Evolutionary conservation across 2,797 vertebrate species (phyloP).

Genomic region (Thripadectes ignobilis): DNA sequence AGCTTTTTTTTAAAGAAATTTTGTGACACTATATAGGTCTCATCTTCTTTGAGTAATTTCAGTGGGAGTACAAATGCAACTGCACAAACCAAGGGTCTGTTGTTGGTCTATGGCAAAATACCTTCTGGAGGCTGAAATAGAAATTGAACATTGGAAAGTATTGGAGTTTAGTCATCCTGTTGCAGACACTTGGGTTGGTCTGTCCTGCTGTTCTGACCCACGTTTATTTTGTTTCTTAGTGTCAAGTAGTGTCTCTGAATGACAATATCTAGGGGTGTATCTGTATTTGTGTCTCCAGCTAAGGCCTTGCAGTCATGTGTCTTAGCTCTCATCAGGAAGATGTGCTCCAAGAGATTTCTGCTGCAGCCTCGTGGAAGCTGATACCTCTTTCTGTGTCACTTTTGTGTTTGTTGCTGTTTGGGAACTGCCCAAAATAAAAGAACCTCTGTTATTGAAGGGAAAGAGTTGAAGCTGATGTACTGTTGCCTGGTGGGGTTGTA

Average conservation of each 20-base stretch:
- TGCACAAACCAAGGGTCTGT: fast-evolving
- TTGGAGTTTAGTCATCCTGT: neutral
- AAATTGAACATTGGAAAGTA: neutral
- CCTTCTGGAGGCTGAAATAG: neutral
- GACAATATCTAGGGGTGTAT: neutral
- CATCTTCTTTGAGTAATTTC: neutral
- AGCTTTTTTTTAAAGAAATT: neutral
- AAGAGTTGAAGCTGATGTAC: neutral
- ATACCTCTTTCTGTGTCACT: neutral
- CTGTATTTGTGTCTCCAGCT: neutral
- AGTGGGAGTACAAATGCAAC: neutral
- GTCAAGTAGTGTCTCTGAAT: neutral
- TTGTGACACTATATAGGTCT: fast-evolving
- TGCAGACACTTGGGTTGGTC: neutral
- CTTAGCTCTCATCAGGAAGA: neutral
- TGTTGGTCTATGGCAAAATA: neutral
- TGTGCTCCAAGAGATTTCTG: neutral
- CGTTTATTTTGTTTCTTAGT: neutral
- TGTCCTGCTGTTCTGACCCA: neutral
- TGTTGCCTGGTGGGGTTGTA: neutral
- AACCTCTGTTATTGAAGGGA: neutral
- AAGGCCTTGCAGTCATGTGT: neutral
- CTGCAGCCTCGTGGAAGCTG: neutral
- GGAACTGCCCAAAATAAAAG: neutral
- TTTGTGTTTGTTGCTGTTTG: neutral